phyloP scores from a whole-genome alignment of 1,140 invertebrate genomes.

The Drosophila nannoptera region DNA sequence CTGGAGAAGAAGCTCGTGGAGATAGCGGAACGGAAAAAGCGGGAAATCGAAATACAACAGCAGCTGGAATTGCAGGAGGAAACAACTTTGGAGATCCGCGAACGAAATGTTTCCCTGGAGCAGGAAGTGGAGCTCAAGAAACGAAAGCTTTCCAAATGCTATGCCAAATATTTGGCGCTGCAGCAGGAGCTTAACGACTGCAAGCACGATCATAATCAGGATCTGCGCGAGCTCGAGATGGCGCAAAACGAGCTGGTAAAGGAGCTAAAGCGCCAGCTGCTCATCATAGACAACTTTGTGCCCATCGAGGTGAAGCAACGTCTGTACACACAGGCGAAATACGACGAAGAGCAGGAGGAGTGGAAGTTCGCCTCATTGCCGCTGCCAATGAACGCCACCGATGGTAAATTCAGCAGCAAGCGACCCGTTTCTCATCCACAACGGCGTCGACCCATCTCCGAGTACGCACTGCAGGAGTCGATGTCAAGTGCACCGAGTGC shows the following conservation, averaged over 20 bases:
- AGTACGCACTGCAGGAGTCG: conserved; percentile 84
- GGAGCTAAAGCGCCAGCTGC: conserved; percentile 88
- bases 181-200: conserved; percentile 89
- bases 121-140: conserved; percentile 96
- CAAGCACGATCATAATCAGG: conserved; percentile 89
- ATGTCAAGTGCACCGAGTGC: conserved; percentile 80
- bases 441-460: conserved; percentile 85
- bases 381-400: conserved; percentile 54
- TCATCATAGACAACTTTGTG: conserved; percentile 98
- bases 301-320: conserved; percentile 92
- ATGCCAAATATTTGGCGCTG: conserved; percentile 79
- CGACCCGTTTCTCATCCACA: conserved; percentile 84
- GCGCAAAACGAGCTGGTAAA: conserved; percentile 89
- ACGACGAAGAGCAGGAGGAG: conserved; percentile 93
- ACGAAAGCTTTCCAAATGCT: conserved; percentile 88
- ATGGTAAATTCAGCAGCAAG: conserved; percentile 79
- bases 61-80: conserved; percentile 93
- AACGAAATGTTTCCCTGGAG: conserved; percentile 91
- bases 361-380: conserved; percentile 84
- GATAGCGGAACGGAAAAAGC: conserved; percentile 89
- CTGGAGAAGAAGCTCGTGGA: conserved; percentile 89
- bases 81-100: conserved; percentile 89
- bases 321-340: conserved; percentile 87
- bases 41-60: conserved; percentile 91
- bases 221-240: conserved; percentile 89